Evolutionary conservation across 2,113 vertebrate genomes (phyloP).

Genomic region (Melanerpes formicivorus): DNA sequence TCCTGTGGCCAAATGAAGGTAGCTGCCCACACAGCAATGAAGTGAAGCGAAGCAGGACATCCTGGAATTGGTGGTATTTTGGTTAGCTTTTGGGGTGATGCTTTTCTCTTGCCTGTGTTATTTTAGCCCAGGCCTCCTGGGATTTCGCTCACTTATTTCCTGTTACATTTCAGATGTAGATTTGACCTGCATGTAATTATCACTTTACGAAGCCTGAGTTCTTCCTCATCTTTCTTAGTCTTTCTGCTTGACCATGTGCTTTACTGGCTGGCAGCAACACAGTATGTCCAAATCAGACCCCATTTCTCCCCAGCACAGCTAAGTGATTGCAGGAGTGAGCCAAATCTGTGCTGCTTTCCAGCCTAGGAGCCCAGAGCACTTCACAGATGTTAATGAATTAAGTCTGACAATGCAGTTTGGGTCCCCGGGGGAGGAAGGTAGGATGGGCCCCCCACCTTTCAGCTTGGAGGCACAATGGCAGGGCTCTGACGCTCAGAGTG

Average conservation of each 20-base stretch:
- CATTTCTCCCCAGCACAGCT: not conserved
- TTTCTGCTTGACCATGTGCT: not conserved
- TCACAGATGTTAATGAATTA: constrained; percentile 54
- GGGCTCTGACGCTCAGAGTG: constrained; percentile 26
- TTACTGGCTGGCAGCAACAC: not conserved
- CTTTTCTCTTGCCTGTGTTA: not conserved
- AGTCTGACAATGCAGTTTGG: constrained; percentile 37
- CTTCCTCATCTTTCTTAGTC: not conserved
- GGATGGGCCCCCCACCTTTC: constrained; percentile 46
- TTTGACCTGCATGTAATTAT: not conserved
- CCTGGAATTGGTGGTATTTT: not conserved
- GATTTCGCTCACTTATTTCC: not conserved
- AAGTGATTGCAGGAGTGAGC: not conserved
- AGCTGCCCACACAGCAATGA: not conserved
- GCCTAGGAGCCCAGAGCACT: not conserved
- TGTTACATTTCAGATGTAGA: not conserved
- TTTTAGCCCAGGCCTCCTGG: not conserved
- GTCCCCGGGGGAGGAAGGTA: constrained; percentile 35
- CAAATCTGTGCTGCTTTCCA: not conserved
- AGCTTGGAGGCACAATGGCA: constrained; percentile 25
- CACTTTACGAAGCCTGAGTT: not conserved
- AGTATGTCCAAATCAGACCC: not conserved
- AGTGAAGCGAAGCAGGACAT: not conserved
- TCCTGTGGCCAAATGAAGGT: not conserved
- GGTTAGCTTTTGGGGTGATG: not conserved